Base-by-base conservation (phyloP, 2,113 vertebrate species). In the Aegypius monachus region DNA sequence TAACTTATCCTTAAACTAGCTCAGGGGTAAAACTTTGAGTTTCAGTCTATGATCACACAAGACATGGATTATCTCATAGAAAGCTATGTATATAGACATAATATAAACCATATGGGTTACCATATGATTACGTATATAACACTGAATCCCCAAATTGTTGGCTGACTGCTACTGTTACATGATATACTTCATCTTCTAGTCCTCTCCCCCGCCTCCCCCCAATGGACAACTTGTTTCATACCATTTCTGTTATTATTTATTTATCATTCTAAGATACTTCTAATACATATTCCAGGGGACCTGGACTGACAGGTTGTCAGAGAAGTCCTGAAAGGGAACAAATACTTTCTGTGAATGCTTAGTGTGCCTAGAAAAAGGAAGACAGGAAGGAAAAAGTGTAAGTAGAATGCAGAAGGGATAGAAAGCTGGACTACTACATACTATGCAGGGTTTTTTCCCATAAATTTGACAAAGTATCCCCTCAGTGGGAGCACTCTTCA, bases 171-270 rank as follows among this genome's bases (percentile, higher is more conserved):
- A 13, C 21, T 50, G 11, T 47, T 67, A 58, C 8, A 38, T n/a
- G 18, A 10, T 73, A 25, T 45, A 2, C 16, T 66, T 20, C 12
- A 11, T 38, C 10, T 78, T 79, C 16, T 42, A 42, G 14, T 55
- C 21, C 4, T 23, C 7, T 25, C 18, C 7, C 3, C 10, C 2
- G 4, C 20, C 10, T 2, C 45, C 14, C 52, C 52, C 5, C 26
- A 42, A 27, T 32, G 9, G 15, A 23, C 26, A 75, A 20, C 7
- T 25, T 38, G 5, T 59, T 52, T 72, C 10, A 45, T 72, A 34
- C 5, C 4, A 34, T 50, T 63, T 55, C 18, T 75, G 11, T 14
- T 50, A 20, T n/a, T 65, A 40, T 36, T 50, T 58, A 8, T 32
- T 31, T 42, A n/a, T 48, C 48, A 42, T 55, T 43, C 29, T 9